These are phyloP conservation scores for Sylvilagus floridanus DNA, from an alignment of 2,797 vertebrate genomes.

Conservation along the genomic window DNA sequence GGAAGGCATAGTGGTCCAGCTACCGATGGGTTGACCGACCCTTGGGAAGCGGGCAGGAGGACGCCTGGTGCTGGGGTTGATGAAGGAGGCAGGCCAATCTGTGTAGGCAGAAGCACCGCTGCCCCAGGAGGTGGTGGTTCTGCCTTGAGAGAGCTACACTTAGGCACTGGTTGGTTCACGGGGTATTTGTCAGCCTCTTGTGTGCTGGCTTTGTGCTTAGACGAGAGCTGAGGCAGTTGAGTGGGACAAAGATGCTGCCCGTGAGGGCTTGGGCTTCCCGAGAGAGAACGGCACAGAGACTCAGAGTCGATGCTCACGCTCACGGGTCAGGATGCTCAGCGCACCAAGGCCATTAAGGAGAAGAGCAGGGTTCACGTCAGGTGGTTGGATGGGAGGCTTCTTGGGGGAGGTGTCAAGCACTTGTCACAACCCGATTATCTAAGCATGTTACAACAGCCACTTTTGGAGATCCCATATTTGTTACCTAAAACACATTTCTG, in stretches of 20 bases:
- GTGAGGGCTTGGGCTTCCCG: background rate
- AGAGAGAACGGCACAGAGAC: background rate
- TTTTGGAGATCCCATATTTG: background rate
- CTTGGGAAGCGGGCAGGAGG: background rate
- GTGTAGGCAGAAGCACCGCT: background rate
- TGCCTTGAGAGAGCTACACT: background rate
- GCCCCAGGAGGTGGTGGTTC: background rate
- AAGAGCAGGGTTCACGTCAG: background rate
- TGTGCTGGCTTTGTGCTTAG: background rate
- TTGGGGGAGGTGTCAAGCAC: background rate
- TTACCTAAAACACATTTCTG: slow-evolving; percentile 22
- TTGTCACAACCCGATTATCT: background rate
- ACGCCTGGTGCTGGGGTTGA: background rate
- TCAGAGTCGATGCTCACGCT: background rate
- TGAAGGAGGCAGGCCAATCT: background rate
- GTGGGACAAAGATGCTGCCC: background rate
- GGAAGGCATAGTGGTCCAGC: background rate
- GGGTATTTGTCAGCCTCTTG: background rate
- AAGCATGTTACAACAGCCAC: background rate
- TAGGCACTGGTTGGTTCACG: background rate
- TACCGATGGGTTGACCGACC: background rate
- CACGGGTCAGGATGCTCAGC: accelerated
- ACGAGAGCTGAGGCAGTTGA: background rate
- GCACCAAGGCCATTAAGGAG: background rate
- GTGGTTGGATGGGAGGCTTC: background rate